Conservation (phyloP, 1,140 invertebrate species). For the Pogonus chalceus region DNA sequence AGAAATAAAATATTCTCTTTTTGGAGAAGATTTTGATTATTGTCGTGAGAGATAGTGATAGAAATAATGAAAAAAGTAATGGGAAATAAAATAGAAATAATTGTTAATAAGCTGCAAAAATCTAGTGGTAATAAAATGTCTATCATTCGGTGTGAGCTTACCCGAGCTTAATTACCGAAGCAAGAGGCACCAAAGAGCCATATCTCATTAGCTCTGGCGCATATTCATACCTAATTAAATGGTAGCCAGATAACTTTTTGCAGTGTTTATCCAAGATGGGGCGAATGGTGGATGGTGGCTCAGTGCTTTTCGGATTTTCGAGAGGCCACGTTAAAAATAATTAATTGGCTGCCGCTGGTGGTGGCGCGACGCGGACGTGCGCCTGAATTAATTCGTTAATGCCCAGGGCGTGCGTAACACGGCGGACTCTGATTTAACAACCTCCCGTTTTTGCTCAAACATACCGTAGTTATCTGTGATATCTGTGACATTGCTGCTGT, state of each 20-base stretch:
- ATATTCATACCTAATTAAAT: slow-evolving; percentile 6
- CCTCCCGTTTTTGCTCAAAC: no score
- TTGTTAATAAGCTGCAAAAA: no score
- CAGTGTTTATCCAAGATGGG: not conserved
- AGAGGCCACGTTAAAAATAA: slow-evolving; percentile 1
- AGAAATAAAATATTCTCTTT: no score
- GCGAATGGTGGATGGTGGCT: not conserved
- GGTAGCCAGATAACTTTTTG: slow-evolving; percentile 1
- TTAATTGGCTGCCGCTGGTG: slow-evolving; percentile 1
- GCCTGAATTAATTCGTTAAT: slow-evolving; percentile 3
- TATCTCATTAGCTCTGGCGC: slow-evolving; percentile 1
- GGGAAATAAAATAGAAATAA: no score
- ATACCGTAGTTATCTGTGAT: no score
- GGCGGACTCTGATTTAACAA: not conserved
- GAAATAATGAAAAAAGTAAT: no score
- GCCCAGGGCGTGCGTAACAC: not conserved
- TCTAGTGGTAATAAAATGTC: no score
- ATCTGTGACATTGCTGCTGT: no score
- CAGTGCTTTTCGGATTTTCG: not conserved
- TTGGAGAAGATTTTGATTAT: no score
- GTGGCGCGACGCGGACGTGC: not conserved
- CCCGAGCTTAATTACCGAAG: not conserved
- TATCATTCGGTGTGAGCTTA: no score
- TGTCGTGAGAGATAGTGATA: no score
- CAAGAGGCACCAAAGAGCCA: slow-evolving; percentile 3